Percentiles rank a stretch among this genome's conserved stretches.
These are phyloP conservation scores for Pollimyrus isidori DNA, from an alignment of 2,113 vertebrate species.

Conservation along the genomic window DNA sequence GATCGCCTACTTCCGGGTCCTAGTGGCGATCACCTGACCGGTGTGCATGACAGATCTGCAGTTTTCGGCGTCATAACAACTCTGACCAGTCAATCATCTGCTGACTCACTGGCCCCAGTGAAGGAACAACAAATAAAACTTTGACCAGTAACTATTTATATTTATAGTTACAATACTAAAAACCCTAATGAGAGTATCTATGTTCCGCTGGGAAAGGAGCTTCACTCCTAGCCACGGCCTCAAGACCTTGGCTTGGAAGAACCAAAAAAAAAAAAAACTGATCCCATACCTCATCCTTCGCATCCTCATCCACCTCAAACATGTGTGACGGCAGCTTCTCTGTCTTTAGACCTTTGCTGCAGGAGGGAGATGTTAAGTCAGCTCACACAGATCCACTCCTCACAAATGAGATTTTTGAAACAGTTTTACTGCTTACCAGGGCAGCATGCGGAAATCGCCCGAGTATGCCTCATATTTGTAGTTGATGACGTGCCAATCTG, in stretches of 20 bases:
- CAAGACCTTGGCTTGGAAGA: not conserved
- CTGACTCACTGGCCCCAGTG: not conserved
- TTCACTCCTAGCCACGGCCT: not conserved
- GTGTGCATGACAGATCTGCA: too few relatives aligned
- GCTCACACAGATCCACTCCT: not conserved
- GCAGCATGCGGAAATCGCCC: constrained; percentile 88
- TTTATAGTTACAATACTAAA: not conserved
- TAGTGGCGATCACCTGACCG: too few relatives aligned
- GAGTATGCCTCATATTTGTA: constrained; percentile 97
- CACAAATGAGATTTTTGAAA: not conserved
- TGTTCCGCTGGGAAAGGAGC: not conserved
- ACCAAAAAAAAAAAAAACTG: not conserved
- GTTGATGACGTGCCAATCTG: constrained; percentile 86
- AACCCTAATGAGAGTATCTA: not conserved
- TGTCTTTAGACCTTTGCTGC: constrained; percentile 85
- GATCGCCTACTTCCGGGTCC: too few relatives aligned
- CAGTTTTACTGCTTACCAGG: constrained; percentile 68
- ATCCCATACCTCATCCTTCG: constrained; percentile 80
- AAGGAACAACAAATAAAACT: not conserved
- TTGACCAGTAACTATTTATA: not conserved
- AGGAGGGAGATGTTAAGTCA: constrained; percentile 23
- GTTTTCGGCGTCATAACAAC: not conserved
- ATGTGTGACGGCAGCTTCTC: constrained; percentile 87
- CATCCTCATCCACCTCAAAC: constrained; percentile 92
- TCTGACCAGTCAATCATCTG: not conserved